These are phyloP conservation scores for Siderastrea siderea DNA, from an alignment of 92 coral and sea anemone species.

Conservation along the genomic window DNA sequence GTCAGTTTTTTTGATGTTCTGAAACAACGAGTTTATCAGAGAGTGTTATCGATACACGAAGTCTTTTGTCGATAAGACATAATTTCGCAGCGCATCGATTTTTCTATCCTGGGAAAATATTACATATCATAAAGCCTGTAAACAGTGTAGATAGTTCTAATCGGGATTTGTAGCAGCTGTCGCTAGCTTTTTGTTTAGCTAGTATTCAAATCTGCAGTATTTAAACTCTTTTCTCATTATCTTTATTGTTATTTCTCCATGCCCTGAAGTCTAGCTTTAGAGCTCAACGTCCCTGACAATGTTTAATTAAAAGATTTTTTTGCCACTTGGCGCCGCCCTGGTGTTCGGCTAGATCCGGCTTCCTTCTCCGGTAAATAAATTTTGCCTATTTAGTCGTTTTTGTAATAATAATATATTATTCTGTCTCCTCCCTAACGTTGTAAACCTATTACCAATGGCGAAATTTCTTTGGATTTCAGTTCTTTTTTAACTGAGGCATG, in stretches of 20 bases:
- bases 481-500: background rate
- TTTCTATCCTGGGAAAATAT: constrained; percentile 17
- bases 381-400: constrained; percentile 9
- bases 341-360: background rate
- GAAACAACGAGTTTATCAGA: background rate
- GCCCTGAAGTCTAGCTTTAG: constrained; percentile 14
- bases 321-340: background rate
- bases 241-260: constrained; percentile 29
- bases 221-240: constrained; percentile 46
- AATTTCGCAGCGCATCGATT: background rate
- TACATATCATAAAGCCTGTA: constrained; percentile 20
- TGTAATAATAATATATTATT: background rate
- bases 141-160: constrained; percentile 20
- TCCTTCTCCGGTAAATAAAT: constrained; percentile 13
- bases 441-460: constrained; percentile 5
- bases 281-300: constrained; percentile 4
- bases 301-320: constrained; percentile 13
- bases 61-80: constrained; percentile 1
- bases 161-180: constrained; percentile 38
- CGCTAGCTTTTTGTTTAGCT: constrained; percentile 35
- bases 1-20: background rate
- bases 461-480: background rate
- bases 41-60: constrained; percentile 1
- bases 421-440: constrained; percentile 10
- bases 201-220: constrained; percentile 49